Conservation (phyloP, 2,797 vertebrate species). For the Megaceryle alcyon region DNA sequence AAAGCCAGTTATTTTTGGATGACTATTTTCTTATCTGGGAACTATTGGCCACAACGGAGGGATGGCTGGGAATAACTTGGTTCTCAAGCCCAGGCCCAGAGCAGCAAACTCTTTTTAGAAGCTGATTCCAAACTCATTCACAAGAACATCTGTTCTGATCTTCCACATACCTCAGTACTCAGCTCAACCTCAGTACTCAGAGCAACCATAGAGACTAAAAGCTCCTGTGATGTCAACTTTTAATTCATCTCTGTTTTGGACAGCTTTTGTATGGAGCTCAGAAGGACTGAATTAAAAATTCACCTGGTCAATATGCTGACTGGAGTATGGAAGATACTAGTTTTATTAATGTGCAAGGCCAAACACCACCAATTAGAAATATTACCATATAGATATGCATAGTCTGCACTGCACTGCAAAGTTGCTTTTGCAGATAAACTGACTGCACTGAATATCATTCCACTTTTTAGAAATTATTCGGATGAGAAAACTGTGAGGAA, state of each 20-base stretch:
- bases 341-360: not conserved
- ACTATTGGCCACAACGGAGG: not conserved
- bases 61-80: not conserved
- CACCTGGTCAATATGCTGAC: not conserved
- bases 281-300: not conserved
- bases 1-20: not conserved
- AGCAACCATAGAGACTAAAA: not conserved
- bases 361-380: not conserved
- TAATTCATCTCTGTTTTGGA: not conserved
- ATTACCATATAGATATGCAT: not conserved
- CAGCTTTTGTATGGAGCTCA: not conserved
- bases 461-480: not conserved
- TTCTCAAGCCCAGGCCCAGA: not conserved
- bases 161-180: not conserved
- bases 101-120: not conserved
- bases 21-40: not conserved
- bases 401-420: not conserved
- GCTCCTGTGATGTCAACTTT: not conserved
- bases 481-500: constrained; percentile 30
- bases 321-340: not conserved
- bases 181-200: not conserved
- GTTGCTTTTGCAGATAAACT: not conserved
- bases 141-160: not conserved
- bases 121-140: not conserved
- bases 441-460: not conserved